Evolutionary conservation across 2,797 vertebrate species (phyloP).

Genomic region (Amazonetta brasiliensis): DNA sequence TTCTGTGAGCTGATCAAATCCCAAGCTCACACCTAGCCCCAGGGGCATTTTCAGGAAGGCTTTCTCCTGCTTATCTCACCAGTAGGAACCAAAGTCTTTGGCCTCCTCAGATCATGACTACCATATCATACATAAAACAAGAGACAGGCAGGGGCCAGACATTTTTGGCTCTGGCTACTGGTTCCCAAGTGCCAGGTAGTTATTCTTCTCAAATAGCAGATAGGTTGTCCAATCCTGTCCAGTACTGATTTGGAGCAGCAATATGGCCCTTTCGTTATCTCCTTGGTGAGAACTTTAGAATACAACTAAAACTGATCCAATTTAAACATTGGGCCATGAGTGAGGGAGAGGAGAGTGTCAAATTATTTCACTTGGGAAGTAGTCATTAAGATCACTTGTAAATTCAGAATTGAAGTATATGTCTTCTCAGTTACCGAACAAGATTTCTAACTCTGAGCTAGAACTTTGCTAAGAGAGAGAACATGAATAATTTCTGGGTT

Average conservation of each 20-base stretch:
- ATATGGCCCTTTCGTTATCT: neutral
- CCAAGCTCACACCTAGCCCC: slow-evolving; percentile 14
- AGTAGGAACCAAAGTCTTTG: neutral
- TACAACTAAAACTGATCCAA: neutral
- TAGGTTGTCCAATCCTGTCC: neutral
- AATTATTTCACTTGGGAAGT: neutral
- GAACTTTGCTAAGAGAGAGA: neutral
- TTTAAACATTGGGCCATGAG: neutral
- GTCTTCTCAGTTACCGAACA: neutral
- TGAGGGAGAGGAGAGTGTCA: neutral
- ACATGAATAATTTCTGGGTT: neutral
- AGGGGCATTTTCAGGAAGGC: slow-evolving; percentile 24
- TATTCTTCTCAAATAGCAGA: neutral
- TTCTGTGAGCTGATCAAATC: neutral
- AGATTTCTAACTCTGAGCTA: neutral
- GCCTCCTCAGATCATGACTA: neutral
- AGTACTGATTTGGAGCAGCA: neutral
- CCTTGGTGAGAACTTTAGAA: neutral
- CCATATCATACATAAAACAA: neutral
- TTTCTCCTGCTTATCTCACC: slow-evolving; percentile 18
- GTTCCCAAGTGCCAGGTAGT: neutral
- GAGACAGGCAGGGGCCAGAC: neutral
- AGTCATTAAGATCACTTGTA: neutral
- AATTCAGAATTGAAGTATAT: neutral
- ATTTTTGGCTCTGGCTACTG: neutral